Evolutionary conservation across 2,797 vertebrate genomes (phyloP), one percentile per base, ranked within the genome.

Genomic region (Champsocephalus gunnari): DNA sequence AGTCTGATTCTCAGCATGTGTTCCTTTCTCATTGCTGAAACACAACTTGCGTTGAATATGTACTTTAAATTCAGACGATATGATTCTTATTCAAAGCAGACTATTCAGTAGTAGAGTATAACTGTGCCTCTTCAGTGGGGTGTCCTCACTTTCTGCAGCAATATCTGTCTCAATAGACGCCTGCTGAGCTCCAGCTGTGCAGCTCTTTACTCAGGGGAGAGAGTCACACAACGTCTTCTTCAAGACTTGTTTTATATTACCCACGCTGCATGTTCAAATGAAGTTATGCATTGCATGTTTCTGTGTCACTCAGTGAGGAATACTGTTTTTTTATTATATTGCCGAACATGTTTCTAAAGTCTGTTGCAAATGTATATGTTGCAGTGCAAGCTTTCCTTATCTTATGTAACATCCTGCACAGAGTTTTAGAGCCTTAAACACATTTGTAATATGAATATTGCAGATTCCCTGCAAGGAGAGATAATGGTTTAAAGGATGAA

Each of bases 401-500:
- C 41, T 66, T 21, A 12, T 44, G 14, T 19, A 12, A 54, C 28
- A 17, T 62, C n/a, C 28, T 70, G 17, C 28, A 45, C 59, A 32
- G 45, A 16, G n/a, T 13, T 48, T 47, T n/a, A 53, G 28, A 10
- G 16, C 55, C 21, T 47, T 24, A 56, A 73, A 61, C 9, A 50
- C 57, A 44, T 53, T 67, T 49, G 21, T 69, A 55, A 65, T 59
- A 55, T 72, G 9, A 77, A 47, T 66, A 57, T 48, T 38, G 34
- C 50, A 72, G 12, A 34, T 3, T 43, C 17, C 47, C 58, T 57
- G 58, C 47, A 53, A 68, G 28, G 71, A 49, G 59, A 75, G 49
- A 59, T 59, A n/a, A 62, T 53, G 50, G 66, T 44, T 79, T 61
- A 21, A 69, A 75, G 8, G 16, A 69, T 58, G 17, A 28, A 41